phyloP scores from a whole-genome alignment of 2,888 invertebrate genomes.

The Leucophenga montana region DNA sequence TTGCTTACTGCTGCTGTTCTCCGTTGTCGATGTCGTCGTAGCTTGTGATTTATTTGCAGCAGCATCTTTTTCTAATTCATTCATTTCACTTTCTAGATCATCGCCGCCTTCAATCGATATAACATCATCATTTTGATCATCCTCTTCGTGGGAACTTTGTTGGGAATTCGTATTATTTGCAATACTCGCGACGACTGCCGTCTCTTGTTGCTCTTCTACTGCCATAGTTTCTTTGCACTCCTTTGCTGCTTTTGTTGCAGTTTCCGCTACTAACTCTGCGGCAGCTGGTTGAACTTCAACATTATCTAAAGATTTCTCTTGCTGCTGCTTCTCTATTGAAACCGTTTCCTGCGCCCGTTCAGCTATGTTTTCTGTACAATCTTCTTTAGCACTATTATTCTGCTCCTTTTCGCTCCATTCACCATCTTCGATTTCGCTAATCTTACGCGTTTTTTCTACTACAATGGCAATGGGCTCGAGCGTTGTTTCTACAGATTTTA shows the following conservation, averaged over 20 bases:
- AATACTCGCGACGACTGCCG: not conserved
- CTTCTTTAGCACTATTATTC: not conserved
- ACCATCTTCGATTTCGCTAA: constrained; percentile 45
- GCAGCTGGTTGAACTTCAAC: not conserved
- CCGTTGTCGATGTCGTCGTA: constrained; percentile 4
- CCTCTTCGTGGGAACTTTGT: constrained; percentile 65
- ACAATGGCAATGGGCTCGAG: not conserved
- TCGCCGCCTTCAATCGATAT: constrained; percentile 72
- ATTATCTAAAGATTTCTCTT: constrained; percentile 38
- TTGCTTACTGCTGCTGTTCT: not conserved
- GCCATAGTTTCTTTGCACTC: not conserved
- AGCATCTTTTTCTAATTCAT: constrained; percentile 61
- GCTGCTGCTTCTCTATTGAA: constrained; percentile 50
- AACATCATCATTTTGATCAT: constrained; percentile 71
- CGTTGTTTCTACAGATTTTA: constrained; percentile 18
- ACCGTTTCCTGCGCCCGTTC: constrained; percentile 22
- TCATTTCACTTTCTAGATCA: constrained; percentile 71
- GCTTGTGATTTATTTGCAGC: constrained; percentile 40
- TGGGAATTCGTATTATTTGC: constrained; percentile 34
- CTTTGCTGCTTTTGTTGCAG: not conserved
- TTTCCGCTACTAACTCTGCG: constrained; percentile 8
- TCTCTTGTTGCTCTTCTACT: too few species aligned
- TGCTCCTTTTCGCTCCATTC: constrained; percentile 38
- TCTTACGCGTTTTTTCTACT: constrained; percentile 20
- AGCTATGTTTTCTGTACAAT: not conserved